Conservation (phyloP, 92 coral and sea anemone genomes). For the Paramuricea clavata region DNA sequence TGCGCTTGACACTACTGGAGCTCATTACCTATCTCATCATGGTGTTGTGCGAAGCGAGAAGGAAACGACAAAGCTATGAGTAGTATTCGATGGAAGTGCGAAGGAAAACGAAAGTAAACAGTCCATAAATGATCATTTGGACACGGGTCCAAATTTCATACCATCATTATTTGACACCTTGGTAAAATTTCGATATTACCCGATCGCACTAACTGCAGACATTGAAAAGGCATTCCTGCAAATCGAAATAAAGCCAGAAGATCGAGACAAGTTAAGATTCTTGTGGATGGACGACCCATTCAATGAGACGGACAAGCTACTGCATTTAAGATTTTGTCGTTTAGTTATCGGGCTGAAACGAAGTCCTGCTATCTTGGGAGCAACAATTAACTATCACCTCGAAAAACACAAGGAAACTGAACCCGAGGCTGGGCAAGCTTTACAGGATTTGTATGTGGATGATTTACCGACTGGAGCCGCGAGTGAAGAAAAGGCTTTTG, state of each 20-base stretch:
- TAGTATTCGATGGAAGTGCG: conserved; percentile 11
- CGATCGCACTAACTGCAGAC: neutral
- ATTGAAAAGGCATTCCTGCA: conserved; percentile 3
- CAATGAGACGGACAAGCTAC: neutral
- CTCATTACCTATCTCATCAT: conserved; percentile 61
- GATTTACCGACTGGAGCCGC: neutral
- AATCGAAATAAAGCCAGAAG: conserved; percentile 15
- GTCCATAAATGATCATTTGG: conserved; percentile 20
- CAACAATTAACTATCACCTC: conserved; percentile 12
- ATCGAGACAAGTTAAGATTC: conserved; percentile 17
- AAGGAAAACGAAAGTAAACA: conserved; percentile 1
- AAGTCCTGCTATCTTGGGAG: conserved; percentile 16
- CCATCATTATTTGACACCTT: conserved; percentile 11
- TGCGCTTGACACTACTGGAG: conserved; percentile 3
- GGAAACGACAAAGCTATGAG: neutral
- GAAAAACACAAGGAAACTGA: conserved; percentile 6
- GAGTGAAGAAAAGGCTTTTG: conserved; percentile 2
- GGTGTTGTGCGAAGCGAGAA: conserved; percentile 27
- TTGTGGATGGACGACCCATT: neutral
- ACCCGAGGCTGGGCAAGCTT: neutral
- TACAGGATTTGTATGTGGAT: conserved; percentile 16
- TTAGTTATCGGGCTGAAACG: conserved; percentile 12
- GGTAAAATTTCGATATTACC: conserved; percentile 11
- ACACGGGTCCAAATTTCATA: conserved; percentile 1
- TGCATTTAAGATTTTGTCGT: conserved; percentile 21